Evolutionary conservation across 2,888 invertebrate species (phyloP).

Genomic region (Melanostoma mellinum): DNA sequence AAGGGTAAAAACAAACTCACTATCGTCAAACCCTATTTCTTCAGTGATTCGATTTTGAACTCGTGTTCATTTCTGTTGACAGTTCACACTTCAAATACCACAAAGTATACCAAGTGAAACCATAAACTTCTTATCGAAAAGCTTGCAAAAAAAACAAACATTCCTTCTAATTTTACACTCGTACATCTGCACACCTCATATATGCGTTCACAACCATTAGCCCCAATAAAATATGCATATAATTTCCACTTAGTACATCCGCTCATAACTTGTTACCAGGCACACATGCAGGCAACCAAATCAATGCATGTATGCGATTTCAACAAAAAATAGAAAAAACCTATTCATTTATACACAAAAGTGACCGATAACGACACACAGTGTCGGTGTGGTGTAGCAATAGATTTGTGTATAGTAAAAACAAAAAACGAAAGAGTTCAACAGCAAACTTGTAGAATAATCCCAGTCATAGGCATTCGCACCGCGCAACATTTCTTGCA

Average conservation of each 20-base stretch:
- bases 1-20: too few species aligned
- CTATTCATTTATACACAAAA: conserved; percentile 27
- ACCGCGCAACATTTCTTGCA: conserved; percentile 2
- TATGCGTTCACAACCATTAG: conserved; percentile 55
- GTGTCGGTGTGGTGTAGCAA: conserved; percentile 35
- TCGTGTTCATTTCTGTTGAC: too few species aligned
- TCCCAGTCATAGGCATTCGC: conserved; percentile 45
- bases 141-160: not conserved
- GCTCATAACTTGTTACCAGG: conserved; percentile 67
- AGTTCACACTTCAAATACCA: too few species aligned
- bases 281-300: conserved; percentile 16
- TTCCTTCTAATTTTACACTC: conserved; percentile 13
- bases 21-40: too few species aligned
- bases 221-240: conserved; percentile 71
- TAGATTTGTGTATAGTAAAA: conserved; percentile 31
- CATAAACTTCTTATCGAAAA: not conserved
- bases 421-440: conserved; percentile 72
- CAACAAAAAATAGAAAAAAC: conserved; percentile 24
- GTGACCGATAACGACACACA: conserved; percentile 59
- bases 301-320: conserved; percentile 47
- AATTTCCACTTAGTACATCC: conserved; percentile 72
- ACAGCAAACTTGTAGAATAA: conserved; percentile 60
- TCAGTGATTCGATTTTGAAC: too few species aligned
- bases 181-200: not conserved
- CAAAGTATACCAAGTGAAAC: not conserved